Base-by-base conservation (phyloP, 2,797 vertebrate species). In the Peromyscus nudipes region DNA sequence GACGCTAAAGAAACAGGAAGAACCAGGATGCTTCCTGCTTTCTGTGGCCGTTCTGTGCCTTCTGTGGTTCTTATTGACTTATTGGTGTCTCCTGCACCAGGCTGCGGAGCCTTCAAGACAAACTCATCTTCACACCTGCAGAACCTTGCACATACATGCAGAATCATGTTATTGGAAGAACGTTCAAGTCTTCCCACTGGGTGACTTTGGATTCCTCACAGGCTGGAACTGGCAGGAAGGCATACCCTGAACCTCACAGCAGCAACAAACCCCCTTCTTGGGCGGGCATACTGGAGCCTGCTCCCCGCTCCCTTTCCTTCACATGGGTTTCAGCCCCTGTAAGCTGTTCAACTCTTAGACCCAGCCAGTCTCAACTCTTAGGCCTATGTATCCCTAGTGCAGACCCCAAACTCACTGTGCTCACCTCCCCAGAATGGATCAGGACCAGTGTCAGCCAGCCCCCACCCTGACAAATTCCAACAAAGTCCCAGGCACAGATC, bases 1-100 rank as follows among this genome's bases (percentile, higher is more conserved):
- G 6, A 91, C 0, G 1, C 0, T 10, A 57, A 40, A 1, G 5
- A 21, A n/a, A 76, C 37, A 0, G 19, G 67, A 79, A 21, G 29
- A 57, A 29, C 29, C 27, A 25, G 57, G 80, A 65, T 19, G 31
- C 2, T 6, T 55, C 16, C 31, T n/a, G 4, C 43, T 27, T 46
- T n/a, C 43, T 43, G 31, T 0, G 1, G 25, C 46, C 2, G 9
- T 62, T 88, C 87, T 89, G 40, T 52, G 25, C 31, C 55, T 73
- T 85, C 46, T 4, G 1, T 0, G n/a, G 21, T 91, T 83, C 40
- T 93, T 79, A 57, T 0, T 76, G 37, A 57, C 27, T 40, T 43
- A 6, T 7, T 65, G 5, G 85, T 80, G 9, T 75, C 43, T 76
- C 69, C 80, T 69, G 2, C 3, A 43, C 31, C 1, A 40, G 52